Evolutionary conservation across 2,888 invertebrate genomes (phyloP).

Genomic region (Drosophila pegasa): DNA sequence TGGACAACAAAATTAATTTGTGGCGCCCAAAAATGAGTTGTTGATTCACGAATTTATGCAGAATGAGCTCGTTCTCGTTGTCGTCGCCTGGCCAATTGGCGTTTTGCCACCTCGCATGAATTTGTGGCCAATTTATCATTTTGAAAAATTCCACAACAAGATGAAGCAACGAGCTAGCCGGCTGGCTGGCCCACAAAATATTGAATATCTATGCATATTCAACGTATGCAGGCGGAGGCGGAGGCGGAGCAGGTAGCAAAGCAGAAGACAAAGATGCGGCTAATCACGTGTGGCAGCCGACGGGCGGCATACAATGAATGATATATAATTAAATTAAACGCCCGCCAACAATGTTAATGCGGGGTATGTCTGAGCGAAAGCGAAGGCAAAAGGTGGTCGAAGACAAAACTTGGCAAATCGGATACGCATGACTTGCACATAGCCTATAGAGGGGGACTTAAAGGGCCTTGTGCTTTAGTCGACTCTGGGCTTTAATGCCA

Average conservation of each 20-base stretch:
- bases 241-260: constrained; percentile 25
- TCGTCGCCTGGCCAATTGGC: constrained; percentile 65
- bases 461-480: not conserved
- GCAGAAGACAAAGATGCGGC: constrained; percentile 60
- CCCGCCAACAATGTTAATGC: constrained; percentile 28
- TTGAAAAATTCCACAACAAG: constrained; percentile 70
- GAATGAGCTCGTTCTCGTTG: constrained; percentile 53
- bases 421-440: not conserved
- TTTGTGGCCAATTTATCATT: constrained; percentile 78
- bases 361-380: not conserved
- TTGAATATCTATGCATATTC: constrained; percentile 66
- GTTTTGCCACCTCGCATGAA: constrained; percentile 70
- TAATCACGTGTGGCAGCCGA: constrained; percentile 69
- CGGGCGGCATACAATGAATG: constrained; percentile 47
- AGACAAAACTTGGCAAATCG: not conserved
- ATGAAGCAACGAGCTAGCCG: constrained; percentile 57
- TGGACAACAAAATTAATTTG: constrained; percentile 74
- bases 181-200: constrained; percentile 40
- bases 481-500: not conserved
- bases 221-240: constrained; percentile 36
- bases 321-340: constrained; percentile 63
- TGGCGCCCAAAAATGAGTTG: constrained; percentile 71
- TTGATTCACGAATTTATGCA: constrained; percentile 73
- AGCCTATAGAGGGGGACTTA: not conserved
- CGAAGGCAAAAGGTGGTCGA: not conserved